Evolutionary conservation across 2,113 vertebrate genomes (phyloP).

Genomic region (Mohoua ochrocephala): DNA sequence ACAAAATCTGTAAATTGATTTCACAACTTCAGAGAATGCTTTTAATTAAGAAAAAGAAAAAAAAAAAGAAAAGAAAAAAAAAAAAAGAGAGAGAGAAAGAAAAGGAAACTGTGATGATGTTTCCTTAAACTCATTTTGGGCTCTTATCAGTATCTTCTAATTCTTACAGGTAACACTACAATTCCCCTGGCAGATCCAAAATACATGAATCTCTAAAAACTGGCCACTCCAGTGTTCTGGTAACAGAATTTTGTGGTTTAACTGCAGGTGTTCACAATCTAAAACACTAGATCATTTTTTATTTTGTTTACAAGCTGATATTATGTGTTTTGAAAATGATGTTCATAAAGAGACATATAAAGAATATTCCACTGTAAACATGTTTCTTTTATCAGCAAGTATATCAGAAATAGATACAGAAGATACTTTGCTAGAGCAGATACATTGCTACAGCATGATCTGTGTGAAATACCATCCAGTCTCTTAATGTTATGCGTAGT

Average conservation of each 20-base stretch:
- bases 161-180: neutral
- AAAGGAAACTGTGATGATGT: neutral
- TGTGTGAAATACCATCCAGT: neutral
- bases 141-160: neutral
- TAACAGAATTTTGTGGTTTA: neutral
- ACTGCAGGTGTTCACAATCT: neutral
- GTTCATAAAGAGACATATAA: neutral
- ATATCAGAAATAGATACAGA: neutral
- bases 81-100: neutral
- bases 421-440: too few relatives aligned
- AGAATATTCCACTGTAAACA: neutral
- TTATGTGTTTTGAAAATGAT: rapidly evolving
- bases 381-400: neutral
- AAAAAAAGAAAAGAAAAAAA: neutral
- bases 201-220: neutral
- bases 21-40: neutral
- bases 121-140: neutral
- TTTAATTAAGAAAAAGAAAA: neutral
- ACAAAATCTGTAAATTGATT: neutral
- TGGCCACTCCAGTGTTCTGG: neutral
- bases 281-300: neutral
- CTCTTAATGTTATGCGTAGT: rapidly evolving
- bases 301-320: neutral
- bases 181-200: neutral
- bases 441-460: too few relatives aligned